Conservation (phyloP, 2,888 invertebrate genomes). For the Agrotis clavis region DNA sequence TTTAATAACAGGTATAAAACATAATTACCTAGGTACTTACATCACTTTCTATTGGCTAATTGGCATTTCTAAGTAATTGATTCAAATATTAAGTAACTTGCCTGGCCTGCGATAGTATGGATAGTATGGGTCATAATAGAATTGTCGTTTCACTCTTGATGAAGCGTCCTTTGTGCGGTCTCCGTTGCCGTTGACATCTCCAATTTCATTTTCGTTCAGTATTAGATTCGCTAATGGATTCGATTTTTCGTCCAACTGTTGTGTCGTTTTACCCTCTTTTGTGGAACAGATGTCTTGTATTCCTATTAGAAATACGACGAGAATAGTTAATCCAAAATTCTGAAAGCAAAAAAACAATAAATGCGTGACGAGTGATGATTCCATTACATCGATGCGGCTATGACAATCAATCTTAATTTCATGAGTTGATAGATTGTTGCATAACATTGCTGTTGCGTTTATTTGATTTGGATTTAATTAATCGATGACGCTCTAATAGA, state of each 20-base stretch:
- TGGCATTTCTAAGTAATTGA: conserved; percentile 12
- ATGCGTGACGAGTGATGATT: conserved; percentile 45
- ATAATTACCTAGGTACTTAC: too few relatives aligned
- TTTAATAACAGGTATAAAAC: not conserved
- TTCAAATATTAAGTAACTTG: conserved; percentile 32
- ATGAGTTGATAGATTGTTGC: conserved; percentile 40
- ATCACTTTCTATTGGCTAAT: not conserved
- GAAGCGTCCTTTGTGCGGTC: conserved; percentile 57
- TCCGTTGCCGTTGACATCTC: conserved; percentile 58
- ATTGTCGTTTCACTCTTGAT: conserved; percentile 75
- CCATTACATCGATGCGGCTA: conserved; percentile 42
- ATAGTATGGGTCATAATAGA: conserved; percentile 57
- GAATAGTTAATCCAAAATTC: conserved; percentile 56
- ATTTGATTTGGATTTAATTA: conserved; percentile 28
- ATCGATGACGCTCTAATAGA: conserved; percentile 2
- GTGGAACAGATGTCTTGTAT: conserved; percentile 57
- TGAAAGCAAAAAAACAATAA: conserved; percentile 61
- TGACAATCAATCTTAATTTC: conserved; percentile 48
- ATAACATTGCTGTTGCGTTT: conserved; percentile 30
- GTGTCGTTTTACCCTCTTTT: conserved; percentile 54
- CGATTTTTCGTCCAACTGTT: conserved; percentile 58
- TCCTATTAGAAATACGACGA: conserved; percentile 60
- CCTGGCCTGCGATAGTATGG: conserved; percentile 53
- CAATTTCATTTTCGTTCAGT: conserved; percentile 68
- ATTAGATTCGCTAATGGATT: conserved; percentile 71